These are phyloP conservation scores for Otis tarda DNA, from an alignment of 2,113 vertebrate genomes.

Conservation along the genomic window DNA sequence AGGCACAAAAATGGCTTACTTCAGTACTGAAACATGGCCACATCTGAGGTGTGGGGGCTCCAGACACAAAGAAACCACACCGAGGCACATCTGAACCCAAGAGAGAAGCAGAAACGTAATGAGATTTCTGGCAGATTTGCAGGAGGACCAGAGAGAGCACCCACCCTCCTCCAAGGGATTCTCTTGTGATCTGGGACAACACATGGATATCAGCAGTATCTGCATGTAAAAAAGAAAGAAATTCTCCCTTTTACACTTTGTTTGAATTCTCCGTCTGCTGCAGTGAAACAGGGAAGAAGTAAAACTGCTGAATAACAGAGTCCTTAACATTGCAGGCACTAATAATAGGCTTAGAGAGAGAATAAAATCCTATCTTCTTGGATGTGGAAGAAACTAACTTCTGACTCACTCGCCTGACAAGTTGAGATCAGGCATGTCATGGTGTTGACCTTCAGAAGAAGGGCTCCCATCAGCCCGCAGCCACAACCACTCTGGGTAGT, in stretches of 20 bases:
- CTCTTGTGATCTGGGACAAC: not conserved
- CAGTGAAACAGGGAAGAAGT: not conserved
- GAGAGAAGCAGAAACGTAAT: not conserved
- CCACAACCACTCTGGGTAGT: not conserved
- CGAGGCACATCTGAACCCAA: rapidly evolving
- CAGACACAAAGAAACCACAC: not conserved
- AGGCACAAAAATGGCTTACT: not conserved
- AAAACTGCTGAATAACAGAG: conserved; percentile 45
- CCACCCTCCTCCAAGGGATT: not conserved
- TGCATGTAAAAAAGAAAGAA: not conserved
- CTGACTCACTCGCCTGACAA: not conserved
- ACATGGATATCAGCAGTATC: not conserved
- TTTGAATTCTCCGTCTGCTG: not conserved
- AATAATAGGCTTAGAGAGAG: conserved; percentile 17
- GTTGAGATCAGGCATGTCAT: not conserved
- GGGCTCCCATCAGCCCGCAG: not conserved
- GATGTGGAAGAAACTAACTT: conserved; percentile 23
- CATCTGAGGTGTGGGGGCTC: not conserved
- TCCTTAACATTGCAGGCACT: not conserved
- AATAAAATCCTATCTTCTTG: conserved; percentile 20
- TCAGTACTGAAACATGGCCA: not conserved
- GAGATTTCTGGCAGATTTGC: not conserved
- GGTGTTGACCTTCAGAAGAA: conserved; percentile 3
- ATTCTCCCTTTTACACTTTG: not conserved
- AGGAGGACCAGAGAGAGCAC: not conserved